Conservation (phyloP, 2,888 invertebrate genomes). For the Scaptomyza tumidula region DNA sequence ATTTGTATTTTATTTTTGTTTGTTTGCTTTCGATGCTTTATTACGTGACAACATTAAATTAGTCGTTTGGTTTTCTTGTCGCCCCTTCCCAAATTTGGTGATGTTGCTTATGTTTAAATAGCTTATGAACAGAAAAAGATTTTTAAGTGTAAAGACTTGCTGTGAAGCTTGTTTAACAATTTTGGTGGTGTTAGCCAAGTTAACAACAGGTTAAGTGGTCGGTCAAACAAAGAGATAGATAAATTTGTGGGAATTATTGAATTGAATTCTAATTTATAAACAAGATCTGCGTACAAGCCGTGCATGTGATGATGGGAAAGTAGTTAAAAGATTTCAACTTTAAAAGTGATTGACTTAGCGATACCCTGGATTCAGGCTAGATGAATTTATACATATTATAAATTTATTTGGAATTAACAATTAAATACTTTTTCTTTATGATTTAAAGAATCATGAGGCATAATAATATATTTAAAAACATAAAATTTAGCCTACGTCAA, state of each 20-base stretch:
- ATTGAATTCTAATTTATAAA: not conserved
- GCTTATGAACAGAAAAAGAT: slow-evolving; percentile 2
- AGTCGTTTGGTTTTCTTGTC: slow-evolving; percentile 53
- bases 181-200: slow-evolving; percentile 1
- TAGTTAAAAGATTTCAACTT: too few relatives aligned
- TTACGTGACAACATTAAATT: slow-evolving; percentile 76
- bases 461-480: too few relatives aligned
- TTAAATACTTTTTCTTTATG: too few relatives aligned
- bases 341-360: too few relatives aligned
- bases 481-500: too few relatives aligned
- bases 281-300: too few relatives aligned
- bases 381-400: too few relatives aligned
- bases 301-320: too few relatives aligned
- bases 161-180: slow-evolving; percentile 7
- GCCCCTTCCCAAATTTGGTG: not conserved
- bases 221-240: not conserved
- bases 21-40: slow-evolving; percentile 61
- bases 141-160: not conserved
- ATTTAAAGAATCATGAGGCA: too few relatives aligned
- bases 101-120: not conserved
- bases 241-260: not conserved
- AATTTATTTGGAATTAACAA: too few relatives aligned
- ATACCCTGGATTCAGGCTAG: too few relatives aligned
- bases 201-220: slow-evolving; percentile 14
- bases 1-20: slow-evolving; percentile 2